These are phyloP conservation scores for Eublepharis macularius DNA, from an alignment of 2,113 vertebrate species.

Conservation along the genomic window DNA sequence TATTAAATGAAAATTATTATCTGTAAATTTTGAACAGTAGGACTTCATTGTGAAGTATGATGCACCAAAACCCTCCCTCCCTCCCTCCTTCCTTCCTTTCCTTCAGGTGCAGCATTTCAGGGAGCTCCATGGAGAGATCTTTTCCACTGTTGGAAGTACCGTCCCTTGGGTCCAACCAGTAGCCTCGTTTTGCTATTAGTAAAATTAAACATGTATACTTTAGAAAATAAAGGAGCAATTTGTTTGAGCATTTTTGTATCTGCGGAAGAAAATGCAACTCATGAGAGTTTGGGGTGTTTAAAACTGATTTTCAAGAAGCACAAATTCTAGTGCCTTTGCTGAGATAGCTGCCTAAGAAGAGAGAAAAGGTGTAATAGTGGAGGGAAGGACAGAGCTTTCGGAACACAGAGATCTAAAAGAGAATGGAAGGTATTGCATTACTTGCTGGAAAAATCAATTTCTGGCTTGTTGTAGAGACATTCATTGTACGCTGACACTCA, in stretches of 20 bases:
- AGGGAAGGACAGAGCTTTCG: neutral
- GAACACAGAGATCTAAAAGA: neutral
- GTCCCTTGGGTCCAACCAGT: neutral
- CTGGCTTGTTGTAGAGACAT: neutral
- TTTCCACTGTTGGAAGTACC: no score
- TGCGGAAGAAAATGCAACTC: neutral
- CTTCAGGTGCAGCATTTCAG: no score
- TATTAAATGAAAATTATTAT: no score
- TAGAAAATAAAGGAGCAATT: neutral
- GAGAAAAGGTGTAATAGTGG: neutral
- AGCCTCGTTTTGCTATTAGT: neutral
- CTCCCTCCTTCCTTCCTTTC: no score
- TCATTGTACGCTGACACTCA: neutral
- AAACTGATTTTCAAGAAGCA: neutral
- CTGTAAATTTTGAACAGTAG: no score
- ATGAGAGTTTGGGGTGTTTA: neutral
- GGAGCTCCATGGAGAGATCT: no score
- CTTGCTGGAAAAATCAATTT: neutral
- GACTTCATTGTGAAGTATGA: no score
- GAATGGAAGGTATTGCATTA: neutral
- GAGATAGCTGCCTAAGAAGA: neutral
- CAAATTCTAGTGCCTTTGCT: neutral
- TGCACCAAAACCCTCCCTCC: no score
- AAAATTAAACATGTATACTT: neutral
- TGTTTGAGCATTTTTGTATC: neutral